Evolutionary conservation across 2,797 vertebrate species (phyloP).

Genomic region (Diceros bicornis): DNA sequence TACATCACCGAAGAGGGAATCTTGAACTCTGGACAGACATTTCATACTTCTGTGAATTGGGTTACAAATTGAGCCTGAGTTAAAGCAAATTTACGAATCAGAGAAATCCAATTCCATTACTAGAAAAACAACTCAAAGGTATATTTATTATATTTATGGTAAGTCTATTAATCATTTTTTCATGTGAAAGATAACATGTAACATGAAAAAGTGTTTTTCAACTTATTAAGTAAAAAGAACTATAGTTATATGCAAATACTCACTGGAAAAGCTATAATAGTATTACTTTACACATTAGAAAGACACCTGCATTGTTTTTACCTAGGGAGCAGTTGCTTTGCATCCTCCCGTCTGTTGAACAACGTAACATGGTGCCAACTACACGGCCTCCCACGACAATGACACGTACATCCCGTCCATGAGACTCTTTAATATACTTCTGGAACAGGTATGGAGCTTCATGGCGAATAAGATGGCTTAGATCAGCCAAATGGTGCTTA

Average conservation of each 20-base stretch:
- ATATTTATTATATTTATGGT: not conserved
- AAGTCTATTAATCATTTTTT: conserved; percentile 25
- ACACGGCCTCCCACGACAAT: conserved; percentile 93
- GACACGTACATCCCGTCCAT: conserved; percentile 92
- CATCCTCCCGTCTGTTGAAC: conserved; percentile 93
- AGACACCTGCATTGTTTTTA: conserved; percentile 82
- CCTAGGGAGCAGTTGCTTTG: conserved; percentile 93
- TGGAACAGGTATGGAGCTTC: conserved; percentile 93
- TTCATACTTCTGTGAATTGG: not conserved
- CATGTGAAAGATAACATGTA: not conserved
- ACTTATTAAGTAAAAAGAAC: conserved; percentile 47
- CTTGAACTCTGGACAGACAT: not conserved
- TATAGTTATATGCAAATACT: not conserved
- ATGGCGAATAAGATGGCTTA: conserved; percentile 92
- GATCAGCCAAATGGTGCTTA: conserved; percentile 92
- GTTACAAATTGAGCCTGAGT: not conserved
- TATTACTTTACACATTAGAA: not conserved
- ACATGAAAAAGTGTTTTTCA: not conserved
- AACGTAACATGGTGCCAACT: conserved; percentile 93
- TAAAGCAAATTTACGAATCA: conserved; percentile 27
- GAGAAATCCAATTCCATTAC: conserved; percentile 35
- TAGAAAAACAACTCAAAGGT: not conserved
- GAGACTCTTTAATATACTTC: conserved; percentile 92
- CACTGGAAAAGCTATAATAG: not conserved
- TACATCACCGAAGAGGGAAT: not conserved